phyloP scores from a whole-genome alignment of 2,888 invertebrate species.

The Nysson spinosus region DNA sequence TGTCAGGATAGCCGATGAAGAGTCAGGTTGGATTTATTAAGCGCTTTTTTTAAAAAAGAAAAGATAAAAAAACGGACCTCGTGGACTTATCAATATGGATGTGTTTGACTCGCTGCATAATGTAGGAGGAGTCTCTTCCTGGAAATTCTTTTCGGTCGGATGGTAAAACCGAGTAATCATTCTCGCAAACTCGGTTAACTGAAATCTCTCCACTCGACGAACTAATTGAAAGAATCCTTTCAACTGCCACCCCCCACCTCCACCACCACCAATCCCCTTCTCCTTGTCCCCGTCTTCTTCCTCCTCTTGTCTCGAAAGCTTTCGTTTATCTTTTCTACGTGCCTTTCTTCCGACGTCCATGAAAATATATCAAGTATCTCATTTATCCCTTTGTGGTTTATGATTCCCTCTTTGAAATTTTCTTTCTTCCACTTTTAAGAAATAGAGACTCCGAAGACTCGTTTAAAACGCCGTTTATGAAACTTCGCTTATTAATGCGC shows the following conservation, averaged over 20 bases:
- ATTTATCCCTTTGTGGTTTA: neutral
- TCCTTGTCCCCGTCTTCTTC: neutral
- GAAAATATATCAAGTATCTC: constrained; percentile 21
- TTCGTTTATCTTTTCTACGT: neutral
- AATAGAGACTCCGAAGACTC: neutral
- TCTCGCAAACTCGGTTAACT: constrained; percentile 57
- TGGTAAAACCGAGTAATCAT: too few species aligned
- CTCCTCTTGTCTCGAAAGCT: neutral
- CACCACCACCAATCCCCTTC: neutral
- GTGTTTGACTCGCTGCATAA: constrained; percentile 67
- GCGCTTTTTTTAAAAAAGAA: constrained; percentile 29
- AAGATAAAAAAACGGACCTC: constrained; percentile 25
- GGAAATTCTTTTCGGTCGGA: too few species aligned
- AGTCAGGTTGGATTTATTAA: constrained; percentile 25
- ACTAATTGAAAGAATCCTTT: constrained; percentile 65
- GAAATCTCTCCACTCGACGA: constrained; percentile 51
- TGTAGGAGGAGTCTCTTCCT: too few species aligned
- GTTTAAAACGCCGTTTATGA: too few species aligned
- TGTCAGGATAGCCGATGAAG: constrained; percentile 1
- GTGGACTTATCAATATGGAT: constrained; percentile 71
- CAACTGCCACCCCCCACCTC: constrained; percentile 8
- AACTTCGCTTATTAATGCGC: neutral
- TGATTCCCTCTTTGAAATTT: neutral
- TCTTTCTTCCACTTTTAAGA: neutral
- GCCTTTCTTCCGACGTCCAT: neutral